phyloP scores from a whole-genome alignment of 2,888 invertebrate species.

The Lasioglossum lativentre region DNA sequence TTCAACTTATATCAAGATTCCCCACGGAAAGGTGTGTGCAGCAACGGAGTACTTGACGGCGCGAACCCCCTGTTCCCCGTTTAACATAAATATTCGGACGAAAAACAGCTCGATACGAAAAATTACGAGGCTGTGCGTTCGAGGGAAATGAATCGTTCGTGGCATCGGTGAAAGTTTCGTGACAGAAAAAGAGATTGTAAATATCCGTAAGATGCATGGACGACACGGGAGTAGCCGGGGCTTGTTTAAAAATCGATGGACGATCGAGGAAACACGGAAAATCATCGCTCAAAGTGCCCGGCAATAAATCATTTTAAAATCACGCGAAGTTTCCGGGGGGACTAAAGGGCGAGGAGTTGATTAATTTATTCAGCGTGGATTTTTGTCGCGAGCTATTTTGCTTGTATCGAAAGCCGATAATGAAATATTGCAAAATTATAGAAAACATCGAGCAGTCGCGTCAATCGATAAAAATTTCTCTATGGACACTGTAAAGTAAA shows the following conservation, averaged over 20 bases:
- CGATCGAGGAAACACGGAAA: background rate
- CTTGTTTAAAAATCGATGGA: background rate
- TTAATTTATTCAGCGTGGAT: background rate
- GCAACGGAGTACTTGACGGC: background rate
- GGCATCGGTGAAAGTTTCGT: slow-evolving; percentile 45
- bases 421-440: background rate
- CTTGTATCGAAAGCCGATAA: background rate
- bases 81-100: background rate
- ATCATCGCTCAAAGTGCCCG: background rate
- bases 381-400: background rate
- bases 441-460: background rate
- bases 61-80: background rate
- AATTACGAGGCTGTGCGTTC: background rate
- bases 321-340: background rate
- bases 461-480: background rate
- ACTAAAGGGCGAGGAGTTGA: background rate
- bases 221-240: background rate
- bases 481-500: too few relatives aligned
- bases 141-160: slow-evolving; percentile 14
- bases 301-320: background rate
- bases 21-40: background rate
- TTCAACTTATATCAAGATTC: background rate
- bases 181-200: slow-evolving; percentile 50
- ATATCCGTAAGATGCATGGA: slow-evolving; percentile 30
- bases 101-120: slow-evolving; percentile 11